These are phyloP conservation scores for Apostichopus japonicus DNA, from an alignment of 35 echinoderm and acorn worm species.

Conservation along the genomic window DNA sequence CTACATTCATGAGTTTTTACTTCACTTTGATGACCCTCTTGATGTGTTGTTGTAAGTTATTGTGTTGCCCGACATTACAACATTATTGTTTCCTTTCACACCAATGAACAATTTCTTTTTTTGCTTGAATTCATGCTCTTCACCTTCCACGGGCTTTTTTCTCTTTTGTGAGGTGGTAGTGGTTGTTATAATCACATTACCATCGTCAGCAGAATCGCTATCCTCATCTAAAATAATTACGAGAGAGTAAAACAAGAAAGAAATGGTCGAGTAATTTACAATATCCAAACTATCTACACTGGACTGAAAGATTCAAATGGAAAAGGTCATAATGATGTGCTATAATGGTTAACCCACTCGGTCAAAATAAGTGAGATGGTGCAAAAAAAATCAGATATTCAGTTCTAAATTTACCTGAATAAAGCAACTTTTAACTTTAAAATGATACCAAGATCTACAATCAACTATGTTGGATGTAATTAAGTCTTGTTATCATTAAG, in stretches of 20 bases:
- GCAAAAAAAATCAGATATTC: no score
- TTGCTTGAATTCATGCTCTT: neutral
- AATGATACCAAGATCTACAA: no score
- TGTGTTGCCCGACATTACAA: neutral
- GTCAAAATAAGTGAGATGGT: no score
- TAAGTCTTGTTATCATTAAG: no score
- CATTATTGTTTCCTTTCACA: constrained; percentile 29
- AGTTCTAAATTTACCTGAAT: no score
- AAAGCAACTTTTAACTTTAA: no score
- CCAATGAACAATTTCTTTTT: neutral
- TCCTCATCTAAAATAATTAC: neutral
- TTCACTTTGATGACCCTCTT: neutral
- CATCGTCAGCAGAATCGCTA: constrained; percentile 1
- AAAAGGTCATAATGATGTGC: no score
- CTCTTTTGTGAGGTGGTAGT: neutral
- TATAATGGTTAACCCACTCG: no score
- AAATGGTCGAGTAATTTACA: no score
- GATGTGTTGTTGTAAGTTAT: neutral
- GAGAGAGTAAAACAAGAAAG: neutral
- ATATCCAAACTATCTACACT: no score
- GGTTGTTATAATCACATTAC: neutral
- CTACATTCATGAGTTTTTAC: neutral
- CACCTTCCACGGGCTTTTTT: neutral
- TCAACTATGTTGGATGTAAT: no score
- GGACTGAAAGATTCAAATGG: no score